Evolutionary conservation across 2,113 vertebrate species (phyloP).

Genomic region (Marcusenius ussheri): DNA sequence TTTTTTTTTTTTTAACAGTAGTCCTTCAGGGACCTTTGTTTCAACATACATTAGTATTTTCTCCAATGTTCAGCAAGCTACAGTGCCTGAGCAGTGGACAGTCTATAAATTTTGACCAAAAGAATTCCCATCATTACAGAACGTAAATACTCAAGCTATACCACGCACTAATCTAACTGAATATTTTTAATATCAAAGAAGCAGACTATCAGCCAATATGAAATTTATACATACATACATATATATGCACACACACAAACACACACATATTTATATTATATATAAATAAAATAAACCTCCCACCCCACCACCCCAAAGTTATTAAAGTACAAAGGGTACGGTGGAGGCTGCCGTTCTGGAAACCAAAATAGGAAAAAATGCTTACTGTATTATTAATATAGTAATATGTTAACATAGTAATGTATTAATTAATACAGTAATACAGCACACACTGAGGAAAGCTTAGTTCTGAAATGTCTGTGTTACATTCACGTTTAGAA

Average conservation of each 20-base stretch:
- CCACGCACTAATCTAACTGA: neutral
- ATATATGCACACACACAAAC: too few species aligned
- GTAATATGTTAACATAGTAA: too few species aligned
- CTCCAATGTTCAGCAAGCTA: neutral
- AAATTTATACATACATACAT: neutral
- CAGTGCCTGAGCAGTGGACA: neutral
- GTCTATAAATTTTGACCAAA: neutral
- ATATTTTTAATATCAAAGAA: neutral
- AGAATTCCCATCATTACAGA: neutral
- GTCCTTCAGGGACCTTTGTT: slow-evolving; percentile 14
- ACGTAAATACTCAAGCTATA: neutral
- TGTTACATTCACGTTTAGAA: neutral
- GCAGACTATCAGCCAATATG: neutral
- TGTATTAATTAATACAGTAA: neutral
- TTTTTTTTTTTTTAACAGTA: slow-evolving; percentile 2
- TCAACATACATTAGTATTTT: slow-evolving; percentile 15
- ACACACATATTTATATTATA: neutral
- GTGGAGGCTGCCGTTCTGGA: neutral
- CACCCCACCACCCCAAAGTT: neutral
- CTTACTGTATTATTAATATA: neutral
- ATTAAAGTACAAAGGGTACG: neutral
- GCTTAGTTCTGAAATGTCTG: neutral
- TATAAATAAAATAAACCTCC: neutral
- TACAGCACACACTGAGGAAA: neutral
- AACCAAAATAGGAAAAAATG: neutral